These are phyloP conservation scores for Gila orcuttii DNA, from an alignment of 2,113 vertebrate genomes.

Conservation along the genomic window DNA sequence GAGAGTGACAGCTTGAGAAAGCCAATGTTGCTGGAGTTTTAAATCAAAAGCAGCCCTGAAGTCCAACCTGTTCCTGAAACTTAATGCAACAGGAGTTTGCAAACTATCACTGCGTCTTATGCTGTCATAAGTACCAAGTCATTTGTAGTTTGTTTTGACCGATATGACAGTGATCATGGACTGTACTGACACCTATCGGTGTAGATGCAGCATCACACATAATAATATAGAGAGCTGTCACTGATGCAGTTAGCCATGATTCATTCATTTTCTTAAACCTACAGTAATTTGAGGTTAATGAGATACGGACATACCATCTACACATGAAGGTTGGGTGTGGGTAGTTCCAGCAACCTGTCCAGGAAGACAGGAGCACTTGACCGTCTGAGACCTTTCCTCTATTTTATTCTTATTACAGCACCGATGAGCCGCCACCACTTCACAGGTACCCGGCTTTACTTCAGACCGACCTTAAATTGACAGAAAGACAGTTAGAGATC, in stretches of 20 bases:
- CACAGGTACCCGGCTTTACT: constrained; percentile 82
- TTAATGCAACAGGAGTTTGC: not conserved
- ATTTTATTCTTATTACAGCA: constrained; percentile 98
- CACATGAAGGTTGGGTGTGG: constrained; percentile 87
- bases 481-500: not conserved
- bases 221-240: not conserved
- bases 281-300: not conserved
- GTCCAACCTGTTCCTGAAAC: not conserved
- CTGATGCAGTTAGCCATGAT: not conserved
- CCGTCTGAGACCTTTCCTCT: constrained; percentile 92
- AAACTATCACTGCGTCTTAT: not conserved
- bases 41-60: constrained; percentile 1
- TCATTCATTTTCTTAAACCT: not conserved
- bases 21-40: constrained; percentile 8
- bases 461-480: constrained; percentile 38
- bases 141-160: not conserved
- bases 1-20: not conserved
- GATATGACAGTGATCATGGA: not conserved
- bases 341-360: constrained; percentile 95
- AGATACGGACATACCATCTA: constrained; percentile 83
- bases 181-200: not conserved
- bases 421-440: constrained; percentile 90
- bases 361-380: constrained; percentile 94
- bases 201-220: not conserved
- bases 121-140: not conserved